Evolutionary conservation across 2,113 vertebrate species (phyloP).

Genomic region (Beaufortia kweichowensis): DNA sequence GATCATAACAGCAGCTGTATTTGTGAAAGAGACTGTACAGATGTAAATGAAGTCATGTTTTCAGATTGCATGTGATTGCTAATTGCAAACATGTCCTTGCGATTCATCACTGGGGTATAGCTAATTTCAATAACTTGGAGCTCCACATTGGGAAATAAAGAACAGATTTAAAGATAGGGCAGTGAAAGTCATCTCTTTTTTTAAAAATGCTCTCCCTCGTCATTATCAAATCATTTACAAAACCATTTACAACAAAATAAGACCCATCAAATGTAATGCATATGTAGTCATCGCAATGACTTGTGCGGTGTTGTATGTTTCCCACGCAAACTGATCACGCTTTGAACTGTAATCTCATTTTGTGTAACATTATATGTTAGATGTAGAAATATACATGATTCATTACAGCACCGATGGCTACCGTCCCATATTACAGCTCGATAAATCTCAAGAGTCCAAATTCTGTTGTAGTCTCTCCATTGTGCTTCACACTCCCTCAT

Average conservation of each 20-base stretch:
- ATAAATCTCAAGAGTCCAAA: conserved; percentile 4
- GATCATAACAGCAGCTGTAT: conserved; percentile 52
- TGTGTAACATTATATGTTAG: not conserved
- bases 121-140: conserved; percentile 59
- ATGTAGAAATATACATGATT: not conserved
- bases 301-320: not conserved
- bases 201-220: not conserved
- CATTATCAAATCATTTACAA: conserved; percentile 15
- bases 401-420: not conserved
- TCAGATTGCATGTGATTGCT: conserved; percentile 64
- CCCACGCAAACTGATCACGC: too few relatives aligned
- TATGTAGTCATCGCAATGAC: not conserved
- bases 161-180: conserved; percentile 55
- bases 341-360: not conserved
- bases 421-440: conserved; percentile 14
- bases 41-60: conserved; percentile 63
- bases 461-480: conserved; percentile 11
- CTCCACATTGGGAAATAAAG: conserved; percentile 57
- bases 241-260: not conserved
- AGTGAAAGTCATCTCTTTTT: conserved; percentile 15
- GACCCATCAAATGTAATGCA: not conserved
- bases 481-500: conserved; percentile 33
- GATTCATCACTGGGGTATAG: conserved; percentile 40
- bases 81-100: conserved; percentile 66
- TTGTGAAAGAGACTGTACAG: conserved; percentile 61